A percentile compares a stretch with the other conserved stretches of the same genome.
Evolutionary conservation across 1,140 invertebrate species (phyloP).

Genomic region (Nasonia longicornis): DNA sequence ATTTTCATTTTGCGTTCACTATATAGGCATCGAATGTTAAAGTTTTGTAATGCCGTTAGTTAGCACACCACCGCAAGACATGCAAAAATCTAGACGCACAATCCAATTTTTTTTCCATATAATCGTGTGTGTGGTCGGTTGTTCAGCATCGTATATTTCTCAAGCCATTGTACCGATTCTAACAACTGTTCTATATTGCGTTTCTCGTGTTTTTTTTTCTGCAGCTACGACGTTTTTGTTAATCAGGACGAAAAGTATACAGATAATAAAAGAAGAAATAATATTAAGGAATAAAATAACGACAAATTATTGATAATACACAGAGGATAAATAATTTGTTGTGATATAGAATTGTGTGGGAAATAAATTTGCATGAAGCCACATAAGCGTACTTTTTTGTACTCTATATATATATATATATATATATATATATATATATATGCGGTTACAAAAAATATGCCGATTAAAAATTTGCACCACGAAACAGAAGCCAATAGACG

Average conservation of each 20-base stretch:
- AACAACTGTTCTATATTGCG: neutral
- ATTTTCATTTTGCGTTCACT: conserved; percentile 11
- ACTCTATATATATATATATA: neutral
- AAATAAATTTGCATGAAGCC: conserved; percentile 28
- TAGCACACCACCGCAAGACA: conserved; percentile 66
- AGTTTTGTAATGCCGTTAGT: conserved; percentile 60
- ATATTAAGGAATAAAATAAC: conserved; percentile 8
- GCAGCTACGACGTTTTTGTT: neutral
- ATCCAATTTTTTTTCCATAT: neutral
- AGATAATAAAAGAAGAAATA: neutral
- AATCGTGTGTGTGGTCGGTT: neutral
- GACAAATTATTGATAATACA: neutral
- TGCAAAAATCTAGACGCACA: conserved; percentile 54
- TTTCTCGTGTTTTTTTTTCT: neutral
- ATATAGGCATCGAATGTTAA: neutral
- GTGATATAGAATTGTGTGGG: conserved; percentile 7
- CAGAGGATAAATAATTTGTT: neutral
- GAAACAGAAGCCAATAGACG: neutral
- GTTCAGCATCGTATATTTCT: neutral
- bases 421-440: no score
- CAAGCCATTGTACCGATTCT: neutral
- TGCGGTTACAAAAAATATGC: neutral
- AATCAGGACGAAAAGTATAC: neutral
- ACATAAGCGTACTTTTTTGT: conserved; percentile 20
- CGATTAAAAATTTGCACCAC: neutral